Evolutionary conservation across 1,140 invertebrate genomes (phyloP), one percentile per base, ranked within the genome.

Genomic region (Caenorhabditis brenneri): DNA sequence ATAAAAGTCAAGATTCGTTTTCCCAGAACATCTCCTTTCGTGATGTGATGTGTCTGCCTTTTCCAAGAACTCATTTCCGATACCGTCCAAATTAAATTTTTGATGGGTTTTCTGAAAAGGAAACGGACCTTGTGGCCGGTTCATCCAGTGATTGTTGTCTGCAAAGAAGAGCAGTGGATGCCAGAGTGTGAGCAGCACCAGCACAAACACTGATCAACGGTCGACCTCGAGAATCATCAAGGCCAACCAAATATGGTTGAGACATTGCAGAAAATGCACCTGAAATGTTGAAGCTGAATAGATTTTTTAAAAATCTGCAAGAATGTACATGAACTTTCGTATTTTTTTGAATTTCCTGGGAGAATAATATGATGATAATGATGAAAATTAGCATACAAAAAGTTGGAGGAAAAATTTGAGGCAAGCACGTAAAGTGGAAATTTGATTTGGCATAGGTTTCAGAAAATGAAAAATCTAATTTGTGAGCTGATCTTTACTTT

Each of bases 101-200:
- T 15, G 48, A 51, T 51, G 12, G n/a, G 15, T n/a, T 19, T 51
- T 51, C 48, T n/a, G 15, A n/a, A n/a, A 51, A 19, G 19, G 49
- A 69, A 80, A 22, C 39, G 7, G 9, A 81, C 84, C 84, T 85
- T 27, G 79, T 81, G 24, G 84, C 84, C 10, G 79, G 80, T 74
- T 85, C 84, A 51, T 85, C 84, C 29, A 85, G 31, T n/a, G 55
- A 74, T 46, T 85, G 84, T 60, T 85, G 84, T 33, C 84, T 55
- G 33, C 84, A 85, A n/a, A 85, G 80, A 15, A 85, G 49, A 24
- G 84, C 84, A 15, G 84, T 85, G 12, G 84, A 85, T 0, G 84
- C 84, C 31, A 85, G 36, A 22, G 84, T 85, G 24, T 85, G 84
- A 48, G 84, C 84, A 36, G 84, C 84, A 42, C 84, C 84, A 15